These are phyloP conservation scores for Heterotis niloticus DNA, from an alignment of 2,113 vertebrate species.

Conservation along the genomic window DNA sequence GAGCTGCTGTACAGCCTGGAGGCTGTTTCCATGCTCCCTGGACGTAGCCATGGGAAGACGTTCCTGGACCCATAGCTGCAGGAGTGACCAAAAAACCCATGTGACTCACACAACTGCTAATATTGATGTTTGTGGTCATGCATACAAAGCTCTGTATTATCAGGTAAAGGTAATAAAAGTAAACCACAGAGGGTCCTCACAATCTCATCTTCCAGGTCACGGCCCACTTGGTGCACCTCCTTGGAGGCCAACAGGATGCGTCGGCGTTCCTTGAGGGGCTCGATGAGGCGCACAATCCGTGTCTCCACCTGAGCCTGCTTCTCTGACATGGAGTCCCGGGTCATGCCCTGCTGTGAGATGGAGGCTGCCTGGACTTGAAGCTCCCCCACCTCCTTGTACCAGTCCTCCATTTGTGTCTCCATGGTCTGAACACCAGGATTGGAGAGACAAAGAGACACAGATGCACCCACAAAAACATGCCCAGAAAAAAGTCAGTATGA, in stretches of 20 bases:
- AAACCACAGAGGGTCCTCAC: constrained; percentile 59
- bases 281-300: constrained; percentile 80
- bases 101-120: neutral
- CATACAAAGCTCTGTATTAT: neutral
- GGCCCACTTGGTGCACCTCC: constrained; percentile 86
- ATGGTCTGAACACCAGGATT: constrained; percentile 64
- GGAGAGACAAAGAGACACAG: neutral
- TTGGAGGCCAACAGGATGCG: constrained; percentile 83
- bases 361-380: constrained; percentile 74
- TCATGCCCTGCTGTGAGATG: constrained; percentile 68
- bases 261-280: constrained; percentile 82
- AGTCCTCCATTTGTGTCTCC: constrained; percentile 85
- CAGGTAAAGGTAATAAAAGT: neutral
- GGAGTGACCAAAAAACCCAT: constrained; percentile 15
- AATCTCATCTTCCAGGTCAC: constrained; percentile 85
- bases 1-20: constrained; percentile 83
- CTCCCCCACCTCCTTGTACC: constrained; percentile 82
- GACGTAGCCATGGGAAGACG: constrained; percentile 75
- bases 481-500: neutral
- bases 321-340: constrained; percentile 65
- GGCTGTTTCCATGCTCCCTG: constrained; percentile 74
- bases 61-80: constrained; percentile 83
- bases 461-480: neutral
- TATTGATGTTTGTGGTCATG: neutral
- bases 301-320: constrained; percentile 74